Evolutionary conservation across 1,140 invertebrate genomes (phyloP).

Genomic region (Steinernema khuongi): DNA sequence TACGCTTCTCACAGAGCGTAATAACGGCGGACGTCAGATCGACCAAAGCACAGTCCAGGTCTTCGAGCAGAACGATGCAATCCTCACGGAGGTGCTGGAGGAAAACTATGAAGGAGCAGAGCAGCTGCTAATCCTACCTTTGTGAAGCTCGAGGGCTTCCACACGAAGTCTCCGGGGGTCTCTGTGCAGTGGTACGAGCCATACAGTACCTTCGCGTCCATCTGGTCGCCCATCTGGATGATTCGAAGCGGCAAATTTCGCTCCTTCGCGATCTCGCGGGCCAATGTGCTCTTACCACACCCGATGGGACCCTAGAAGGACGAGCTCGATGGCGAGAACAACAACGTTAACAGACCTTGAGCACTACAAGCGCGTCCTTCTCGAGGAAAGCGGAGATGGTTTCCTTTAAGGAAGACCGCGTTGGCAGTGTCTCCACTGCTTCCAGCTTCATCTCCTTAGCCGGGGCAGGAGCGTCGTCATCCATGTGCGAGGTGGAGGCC

Average conservation of each 20-base stretch:
- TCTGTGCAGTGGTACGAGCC: constrained; percentile 93
- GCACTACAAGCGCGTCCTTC: background rate
- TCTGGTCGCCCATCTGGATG: constrained; percentile 92
- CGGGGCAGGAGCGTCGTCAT: background rate
- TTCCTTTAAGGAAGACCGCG: background rate
- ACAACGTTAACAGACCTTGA: background rate
- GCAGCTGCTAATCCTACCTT: constrained; percentile 63
- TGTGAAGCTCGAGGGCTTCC: constrained; percentile 84
- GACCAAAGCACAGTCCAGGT: constrained; percentile 83
- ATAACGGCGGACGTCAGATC: constrained; percentile 83
- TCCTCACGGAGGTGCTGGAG: constrained; percentile 75
- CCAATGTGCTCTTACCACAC: constrained; percentile 83
- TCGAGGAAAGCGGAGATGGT: background rate
- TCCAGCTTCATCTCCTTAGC: constrained; percentile 5
- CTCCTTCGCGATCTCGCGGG: constrained; percentile 80
- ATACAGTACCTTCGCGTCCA: constrained; percentile 83
- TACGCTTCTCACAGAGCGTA: constrained; percentile 75
- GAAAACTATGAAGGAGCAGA: constrained; percentile 4
- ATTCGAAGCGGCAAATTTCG: constrained; percentile 63
- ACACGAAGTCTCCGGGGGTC: constrained; percentile 90
- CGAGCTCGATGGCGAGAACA: background rate
- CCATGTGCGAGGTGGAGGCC: background rate
- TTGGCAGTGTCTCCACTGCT: background rate
- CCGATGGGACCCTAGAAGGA: constrained; percentile 73
- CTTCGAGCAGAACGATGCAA: constrained; percentile 88